Evolutionary conservation across 1,140 invertebrate genomes (phyloP).

Genomic region (Octopus sinensis): DNA sequence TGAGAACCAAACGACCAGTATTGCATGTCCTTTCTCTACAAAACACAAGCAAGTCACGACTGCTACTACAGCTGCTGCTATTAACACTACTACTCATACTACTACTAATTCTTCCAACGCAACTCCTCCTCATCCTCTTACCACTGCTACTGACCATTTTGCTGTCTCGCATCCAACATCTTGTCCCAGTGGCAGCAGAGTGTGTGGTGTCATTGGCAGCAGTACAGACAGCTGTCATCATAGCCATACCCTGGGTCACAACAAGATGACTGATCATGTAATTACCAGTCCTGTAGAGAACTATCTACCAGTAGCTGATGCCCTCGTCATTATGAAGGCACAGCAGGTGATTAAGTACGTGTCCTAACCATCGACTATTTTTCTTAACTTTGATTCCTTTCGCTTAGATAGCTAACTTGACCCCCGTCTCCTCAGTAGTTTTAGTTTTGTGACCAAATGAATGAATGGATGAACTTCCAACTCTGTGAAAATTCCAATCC

Average conservation of each 20-base stretch:
- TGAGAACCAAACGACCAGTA: not conserved
- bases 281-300: conserved; percentile 25
- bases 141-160: no score
- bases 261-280: not conserved
- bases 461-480: no score
- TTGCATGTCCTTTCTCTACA: not conserved
- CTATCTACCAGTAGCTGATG: conserved; percentile 30
- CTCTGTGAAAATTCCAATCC: no score
- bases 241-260: not conserved
- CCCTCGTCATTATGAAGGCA: conserved; percentile 28
- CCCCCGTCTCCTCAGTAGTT: no score
- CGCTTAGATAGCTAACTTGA: no score
- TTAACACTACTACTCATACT: not conserved
- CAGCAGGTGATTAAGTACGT: conserved; percentile 33
- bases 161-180: no score
- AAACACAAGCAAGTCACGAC: not conserved
- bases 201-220: no score
- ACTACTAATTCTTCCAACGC: not conserved
- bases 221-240: not conserved
- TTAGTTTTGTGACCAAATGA: no score
- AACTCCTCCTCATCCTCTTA: not conserved
- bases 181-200: no score
- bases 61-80: not conserved
- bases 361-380: not conserved
- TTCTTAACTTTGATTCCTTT: no score